Evolutionary conservation across 2,113 vertebrate species (phyloP).

Genomic region (Pristiophorus japonicus): DNA sequence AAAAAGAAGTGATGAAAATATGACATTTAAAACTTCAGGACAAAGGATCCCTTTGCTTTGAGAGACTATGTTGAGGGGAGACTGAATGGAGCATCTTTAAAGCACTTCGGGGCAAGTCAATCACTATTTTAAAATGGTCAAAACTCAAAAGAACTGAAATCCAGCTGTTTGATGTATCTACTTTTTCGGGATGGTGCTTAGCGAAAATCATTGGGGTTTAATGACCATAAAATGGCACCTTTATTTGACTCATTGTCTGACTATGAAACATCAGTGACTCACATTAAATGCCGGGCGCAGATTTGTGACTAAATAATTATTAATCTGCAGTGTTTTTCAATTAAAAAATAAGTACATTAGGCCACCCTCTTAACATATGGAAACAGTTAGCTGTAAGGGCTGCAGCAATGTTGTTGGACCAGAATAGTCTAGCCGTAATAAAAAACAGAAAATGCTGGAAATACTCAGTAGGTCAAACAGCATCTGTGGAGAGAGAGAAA

Average conservation of each 20-base stretch:
- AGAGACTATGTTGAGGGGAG: too few species aligned
- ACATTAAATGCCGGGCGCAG: not conserved
- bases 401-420: not conserved
- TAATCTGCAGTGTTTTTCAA: not conserved
- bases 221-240: too few species aligned
- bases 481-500: too few species aligned
- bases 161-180: not conserved
- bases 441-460: too few species aligned
- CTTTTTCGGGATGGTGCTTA: not conserved
- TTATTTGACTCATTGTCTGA: constrained; percentile 14
- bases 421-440: not conserved
- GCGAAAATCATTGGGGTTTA: not conserved
- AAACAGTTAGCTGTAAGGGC: not conserved
- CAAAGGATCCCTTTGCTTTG: not conserved
- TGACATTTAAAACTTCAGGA: not conserved
- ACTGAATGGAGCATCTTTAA: not conserved
- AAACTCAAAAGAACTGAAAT: not conserved
- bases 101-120: constrained; percentile 8
- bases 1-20: not conserved
- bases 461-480: too few species aligned
- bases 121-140: not conserved
- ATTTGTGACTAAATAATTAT: not conserved
- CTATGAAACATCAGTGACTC: not conserved
- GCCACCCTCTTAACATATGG: not conserved
- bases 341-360: not conserved